phyloP scores from a whole-genome alignment of 2,797 vertebrate species.

The Onychomys arenicola region DNA sequence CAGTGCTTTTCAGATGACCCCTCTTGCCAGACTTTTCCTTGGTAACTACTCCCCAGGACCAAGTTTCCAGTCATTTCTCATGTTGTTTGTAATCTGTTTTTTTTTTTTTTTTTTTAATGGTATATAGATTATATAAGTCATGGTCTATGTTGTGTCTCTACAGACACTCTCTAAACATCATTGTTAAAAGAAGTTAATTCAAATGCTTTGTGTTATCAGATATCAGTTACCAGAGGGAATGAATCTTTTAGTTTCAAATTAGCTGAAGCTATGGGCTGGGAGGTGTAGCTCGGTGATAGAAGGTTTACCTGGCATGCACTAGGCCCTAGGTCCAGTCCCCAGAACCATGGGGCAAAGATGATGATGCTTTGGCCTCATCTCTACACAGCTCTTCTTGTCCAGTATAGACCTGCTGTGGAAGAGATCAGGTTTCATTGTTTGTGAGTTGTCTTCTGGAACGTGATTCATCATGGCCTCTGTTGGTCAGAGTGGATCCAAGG shows the following conservation, averaged over 20 bases:
- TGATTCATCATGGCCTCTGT: not conserved
- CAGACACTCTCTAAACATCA: not conserved
- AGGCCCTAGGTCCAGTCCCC: not conserved
- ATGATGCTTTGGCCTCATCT: not conserved
- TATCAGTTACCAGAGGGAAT: constrained; percentile 14
- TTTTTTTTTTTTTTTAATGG: not conserved
- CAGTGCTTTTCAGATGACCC: not conserved
- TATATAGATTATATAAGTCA: not conserved
- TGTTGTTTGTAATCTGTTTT: not conserved
- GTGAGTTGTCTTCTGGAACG: not conserved
- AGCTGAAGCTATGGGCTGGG: not conserved
- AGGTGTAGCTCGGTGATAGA: not conserved
- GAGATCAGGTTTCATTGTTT: not conserved
- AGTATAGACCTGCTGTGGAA: not conserved
- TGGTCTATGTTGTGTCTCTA: not conserved
- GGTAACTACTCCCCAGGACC: not conserved
- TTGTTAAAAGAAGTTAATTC: not conserved
- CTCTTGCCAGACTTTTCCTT: not conserved
- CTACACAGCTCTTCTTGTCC: not conserved
- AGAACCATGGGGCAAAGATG: not conserved
- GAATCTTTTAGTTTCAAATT: not conserved
- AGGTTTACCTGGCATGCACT: not conserved
- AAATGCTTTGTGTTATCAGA: not conserved
- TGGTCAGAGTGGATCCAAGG: not conserved
- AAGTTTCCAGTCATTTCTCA: not conserved